Evolutionary conservation across 2,888 invertebrate genomes (phyloP).

Genomic region (Malachius bipustulatus): DNA sequence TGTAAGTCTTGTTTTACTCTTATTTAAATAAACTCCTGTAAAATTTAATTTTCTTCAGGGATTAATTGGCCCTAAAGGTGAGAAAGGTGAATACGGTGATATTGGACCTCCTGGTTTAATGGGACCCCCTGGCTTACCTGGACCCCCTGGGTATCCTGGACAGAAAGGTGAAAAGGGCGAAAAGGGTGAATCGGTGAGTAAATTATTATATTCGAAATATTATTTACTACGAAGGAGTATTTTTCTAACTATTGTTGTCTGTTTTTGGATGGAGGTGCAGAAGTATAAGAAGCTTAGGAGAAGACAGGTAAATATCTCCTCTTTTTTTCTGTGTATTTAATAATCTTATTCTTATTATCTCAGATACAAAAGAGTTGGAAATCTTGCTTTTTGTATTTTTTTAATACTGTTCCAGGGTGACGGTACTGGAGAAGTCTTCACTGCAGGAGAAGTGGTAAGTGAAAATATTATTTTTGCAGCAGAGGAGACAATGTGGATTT

Average conservation of each 20-base stretch:
- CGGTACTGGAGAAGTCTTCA: slow-evolving; percentile 64
- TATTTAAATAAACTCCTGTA: not conserved
- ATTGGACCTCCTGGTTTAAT: slow-evolving; percentile 89
- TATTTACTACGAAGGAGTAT: slow-evolving; percentile 18
- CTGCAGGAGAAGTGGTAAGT: slow-evolving; percentile 62
- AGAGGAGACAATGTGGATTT: slow-evolving; percentile 6
- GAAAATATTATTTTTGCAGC: slow-evolving; percentile 9
- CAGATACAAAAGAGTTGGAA: too few species aligned
- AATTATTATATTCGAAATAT: slow-evolving; percentile 15
- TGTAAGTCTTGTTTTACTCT: slow-evolving; percentile 38
- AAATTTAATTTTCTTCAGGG: slow-evolving; percentile 43
- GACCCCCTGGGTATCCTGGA: slow-evolving; percentile 78
- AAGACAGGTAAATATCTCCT: slow-evolving; percentile 57
- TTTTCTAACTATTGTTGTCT: slow-evolving; percentile 18
- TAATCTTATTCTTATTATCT: slow-evolving; percentile 12
- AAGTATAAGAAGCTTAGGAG: slow-evolving; percentile 75
- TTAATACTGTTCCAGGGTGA: slow-evolving; percentile 57
- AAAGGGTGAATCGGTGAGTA: slow-evolving; percentile 83
- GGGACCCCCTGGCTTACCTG: slow-evolving; percentile 81
- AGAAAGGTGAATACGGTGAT: slow-evolving; percentile 80
- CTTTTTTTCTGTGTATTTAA: slow-evolving; percentile 15
- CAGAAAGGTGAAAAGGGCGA: slow-evolving; percentile 85
- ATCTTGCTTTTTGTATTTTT: slow-evolving; percentile 29
- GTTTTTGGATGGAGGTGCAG: slow-evolving; percentile 38
- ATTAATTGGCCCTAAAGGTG: slow-evolving; percentile 74